Evolutionary conservation across 1,140 invertebrate species (phyloP), one percentile per base, ranked within the genome.

Genomic region (Cepaea nemoralis): DNA sequence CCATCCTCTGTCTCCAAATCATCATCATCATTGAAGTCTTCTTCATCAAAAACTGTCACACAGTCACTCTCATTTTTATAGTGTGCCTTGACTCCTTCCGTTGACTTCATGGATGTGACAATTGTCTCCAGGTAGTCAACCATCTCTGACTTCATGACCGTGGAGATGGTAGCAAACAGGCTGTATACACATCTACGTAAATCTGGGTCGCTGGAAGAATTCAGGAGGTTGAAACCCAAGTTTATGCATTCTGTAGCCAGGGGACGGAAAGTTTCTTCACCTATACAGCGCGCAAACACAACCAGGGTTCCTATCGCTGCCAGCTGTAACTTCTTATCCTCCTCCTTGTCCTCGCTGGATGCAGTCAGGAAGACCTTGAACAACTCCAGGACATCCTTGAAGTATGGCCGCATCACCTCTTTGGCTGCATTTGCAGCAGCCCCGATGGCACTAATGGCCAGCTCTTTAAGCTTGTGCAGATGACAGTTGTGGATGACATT

Each of bases 221-320:
- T 90, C 14, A 96, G 85, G 48, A 95, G 91, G 86, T 91, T 93
- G 0, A 95, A 84, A 14, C 94, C 94, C 81, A 95, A 92, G 55
- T 94, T 91, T 31, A 96, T 91, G 39, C 94, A 94, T 81, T 95
- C 94, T 63, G 91, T 89, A 31, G 94, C 93, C 33, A 96, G 89
- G 0, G 94, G 94, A 33, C 93, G 89, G 85, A 95, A 95, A 84
- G 94, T 94, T 76, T 94, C 92, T 37, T 92, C 91, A 1, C 95
- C 95, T 81, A 96, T 92, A 35, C 93, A 94, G 83, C 95, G 92
- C 14, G 94, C 94, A 19, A 96, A 90, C n/a, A 94, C 92, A 10
- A 93, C 94, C 24, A 96, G 90, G 6, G 95, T 95, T 88, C 94
- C 94, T 85, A 95, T 92, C 12, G 95, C 93, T 89, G 95, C 94